Evolutionary conservation across 2,888 invertebrate species (phyloP).

Genomic region (Balanococcus diminutus): DNA sequence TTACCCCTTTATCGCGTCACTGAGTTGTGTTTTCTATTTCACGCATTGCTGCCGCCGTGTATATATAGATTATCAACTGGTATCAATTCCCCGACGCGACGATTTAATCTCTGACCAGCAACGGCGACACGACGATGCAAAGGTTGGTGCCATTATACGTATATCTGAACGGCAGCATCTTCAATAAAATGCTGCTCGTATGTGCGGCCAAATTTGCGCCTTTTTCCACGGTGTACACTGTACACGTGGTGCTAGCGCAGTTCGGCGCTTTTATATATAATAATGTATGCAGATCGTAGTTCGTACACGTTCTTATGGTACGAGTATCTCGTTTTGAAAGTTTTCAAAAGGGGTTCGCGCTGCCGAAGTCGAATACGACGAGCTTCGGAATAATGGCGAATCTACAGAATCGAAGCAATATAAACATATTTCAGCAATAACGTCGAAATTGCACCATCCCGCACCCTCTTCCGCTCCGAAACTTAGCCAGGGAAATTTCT

Average conservation of each 20-base stretch:
- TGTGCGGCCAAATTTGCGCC: background rate
- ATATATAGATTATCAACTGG: background rate
- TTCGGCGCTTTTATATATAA: background rate
- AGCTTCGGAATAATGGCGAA: conserved; percentile 1
- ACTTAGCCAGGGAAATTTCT: background rate
- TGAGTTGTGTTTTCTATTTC: conserved; percentile 14
- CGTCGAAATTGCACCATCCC: background rate
- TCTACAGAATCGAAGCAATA: background rate
- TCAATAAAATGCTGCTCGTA: background rate
- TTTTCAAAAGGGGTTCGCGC: background rate
- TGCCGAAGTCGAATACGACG: background rate
- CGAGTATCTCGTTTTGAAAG: background rate
- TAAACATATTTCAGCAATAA: background rate
- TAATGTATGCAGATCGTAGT: conserved; percentile 29
- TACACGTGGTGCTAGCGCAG: background rate
- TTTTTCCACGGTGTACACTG: background rate
- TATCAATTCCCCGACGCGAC: conserved; percentile 26
- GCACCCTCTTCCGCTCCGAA: background rate
- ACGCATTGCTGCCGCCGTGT: conserved; percentile 2
- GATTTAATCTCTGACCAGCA: conserved; percentile 13
- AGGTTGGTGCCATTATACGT: background rate
- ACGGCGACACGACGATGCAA: background rate
- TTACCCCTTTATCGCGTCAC: conserved; percentile 33
- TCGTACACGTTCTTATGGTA: background rate
- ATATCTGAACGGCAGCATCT: conserved; percentile 23